phyloP scores from a whole-genome alignment of 2,888 invertebrate genomes.

The Ormyrus labotus region DNA sequence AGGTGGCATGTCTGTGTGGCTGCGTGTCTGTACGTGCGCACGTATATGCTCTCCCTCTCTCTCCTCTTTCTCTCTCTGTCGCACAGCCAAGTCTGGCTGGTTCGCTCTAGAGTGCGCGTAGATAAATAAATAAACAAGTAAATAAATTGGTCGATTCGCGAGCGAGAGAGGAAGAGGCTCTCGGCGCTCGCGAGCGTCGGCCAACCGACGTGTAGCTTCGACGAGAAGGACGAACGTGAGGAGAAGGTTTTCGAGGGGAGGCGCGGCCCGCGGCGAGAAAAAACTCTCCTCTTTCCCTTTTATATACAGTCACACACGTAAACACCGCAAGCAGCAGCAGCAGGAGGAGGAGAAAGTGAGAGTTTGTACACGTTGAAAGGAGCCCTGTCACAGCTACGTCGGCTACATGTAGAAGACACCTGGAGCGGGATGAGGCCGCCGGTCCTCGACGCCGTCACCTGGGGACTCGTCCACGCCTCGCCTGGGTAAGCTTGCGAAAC shows the following conservation, averaged over 20 bases:
- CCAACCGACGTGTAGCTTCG: no score
- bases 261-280: conserved; percentile 7
- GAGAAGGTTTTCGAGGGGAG: conserved; percentile 21
- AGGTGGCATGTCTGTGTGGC: neutral
- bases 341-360: conserved; percentile 22
- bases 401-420: neutral
- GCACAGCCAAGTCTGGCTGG: neutral
- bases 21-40: neutral
- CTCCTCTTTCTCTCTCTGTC: no score
- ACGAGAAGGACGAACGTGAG: neutral
- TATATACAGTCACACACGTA: conserved; percentile 1
- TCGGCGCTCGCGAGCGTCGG: no score
- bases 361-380: neutral
- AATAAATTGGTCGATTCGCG: neutral
- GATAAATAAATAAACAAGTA: neutral
- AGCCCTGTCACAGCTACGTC: conserved; percentile 1
- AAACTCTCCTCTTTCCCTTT: conserved; percentile 15
- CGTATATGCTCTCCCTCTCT: neutral
- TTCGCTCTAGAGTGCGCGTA: neutral
- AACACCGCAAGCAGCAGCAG: neutral
- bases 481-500: conserved; percentile 18
- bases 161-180: no score
- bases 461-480: neutral
- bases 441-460: neutral
- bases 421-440: conserved; percentile 9